Evolutionary conservation across 2,888 invertebrate genomes (phyloP).

Genomic region (Brachyptera risi): DNA sequence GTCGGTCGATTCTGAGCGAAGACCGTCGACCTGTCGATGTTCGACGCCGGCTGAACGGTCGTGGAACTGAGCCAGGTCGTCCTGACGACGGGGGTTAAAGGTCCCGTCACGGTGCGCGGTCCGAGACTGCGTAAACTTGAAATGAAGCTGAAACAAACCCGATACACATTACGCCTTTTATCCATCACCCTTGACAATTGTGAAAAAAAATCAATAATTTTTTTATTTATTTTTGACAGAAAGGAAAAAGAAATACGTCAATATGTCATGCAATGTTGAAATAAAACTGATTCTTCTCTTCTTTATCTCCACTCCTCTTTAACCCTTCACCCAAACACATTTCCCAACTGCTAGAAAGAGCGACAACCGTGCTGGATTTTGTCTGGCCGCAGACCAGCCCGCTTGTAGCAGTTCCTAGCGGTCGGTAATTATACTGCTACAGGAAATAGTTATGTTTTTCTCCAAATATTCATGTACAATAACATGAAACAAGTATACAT

Average conservation of each 20-base stretch:
- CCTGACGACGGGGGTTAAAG: conserved; percentile 21
- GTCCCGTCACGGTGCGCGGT: conserved; percentile 18
- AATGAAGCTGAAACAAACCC: conserved; percentile 22
- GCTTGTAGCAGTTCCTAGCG: no score
- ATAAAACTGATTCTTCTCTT: no score
- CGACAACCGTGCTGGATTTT: no score
- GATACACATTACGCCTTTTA: background rate
- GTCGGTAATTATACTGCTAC: no score
- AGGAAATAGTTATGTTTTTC: no score
- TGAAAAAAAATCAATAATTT: background rate
- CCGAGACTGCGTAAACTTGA: conserved; percentile 23
- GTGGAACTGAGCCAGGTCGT: conserved; percentile 25
- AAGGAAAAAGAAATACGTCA: background rate
- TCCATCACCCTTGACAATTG: background rate
- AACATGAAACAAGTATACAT: no score
- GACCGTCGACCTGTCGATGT: conserved; percentile 19
- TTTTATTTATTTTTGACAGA: background rate
- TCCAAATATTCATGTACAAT: no score
- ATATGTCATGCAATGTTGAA: no score
- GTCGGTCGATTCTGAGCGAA: conserved; percentile 28
- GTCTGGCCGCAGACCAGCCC: no score
- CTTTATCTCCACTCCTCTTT: no score
- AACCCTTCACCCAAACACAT: no score
- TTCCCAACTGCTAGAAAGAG: no score
- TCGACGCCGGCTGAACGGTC: conserved; percentile 14